These are phyloP conservation scores for Strigops habroptila DNA, from an alignment of 2,113 vertebrate species.

Conservation along the genomic window DNA sequence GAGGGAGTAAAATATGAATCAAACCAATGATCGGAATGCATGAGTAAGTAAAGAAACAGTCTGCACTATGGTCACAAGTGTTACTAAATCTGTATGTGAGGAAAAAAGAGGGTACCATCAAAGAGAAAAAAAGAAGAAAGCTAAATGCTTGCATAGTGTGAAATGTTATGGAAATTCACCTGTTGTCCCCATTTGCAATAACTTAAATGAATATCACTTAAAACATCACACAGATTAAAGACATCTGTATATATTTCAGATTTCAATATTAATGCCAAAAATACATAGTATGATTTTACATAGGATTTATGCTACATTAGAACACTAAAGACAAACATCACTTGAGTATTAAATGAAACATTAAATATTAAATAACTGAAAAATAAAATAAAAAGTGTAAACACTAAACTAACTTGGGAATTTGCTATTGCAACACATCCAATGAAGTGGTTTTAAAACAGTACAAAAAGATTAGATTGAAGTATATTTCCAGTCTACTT, in stretches of 20 bases:
- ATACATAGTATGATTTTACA: conserved; percentile 99
- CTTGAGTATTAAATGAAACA: conserved; percentile 96
- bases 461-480: conserved; percentile 90
- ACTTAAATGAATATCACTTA: conserved; percentile 76
- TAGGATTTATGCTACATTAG: conserved; percentile 96
- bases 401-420: conserved; percentile 93
- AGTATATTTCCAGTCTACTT: conserved; percentile 88
- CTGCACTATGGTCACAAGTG: neutral
- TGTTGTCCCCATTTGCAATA: conserved; percentile 72
- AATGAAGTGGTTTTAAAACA: conserved; percentile 96
- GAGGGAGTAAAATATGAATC: neutral
- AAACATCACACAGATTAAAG: conserved; percentile 80
- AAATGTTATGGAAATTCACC: conserved; percentile 72
- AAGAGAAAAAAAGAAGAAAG: conserved; percentile 12
- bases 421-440: conserved; percentile 97
- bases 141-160: conserved; percentile 75
- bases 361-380: conserved; percentile 99
- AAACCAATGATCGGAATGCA: neutral
- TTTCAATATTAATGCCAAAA: conserved; percentile 99
- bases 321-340: conserved; percentile 93
- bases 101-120: neutral
- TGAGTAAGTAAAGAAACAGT: conserved; percentile 6
- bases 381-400: conserved; percentile 94
- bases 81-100: neutral
- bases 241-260: conserved; percentile 92